Percentiles rank a stretch among this genome's conserved stretches.
Conservation (phyloP, 2,888 invertebrate species). For the Nesidiocoris tenuis region DNA sequence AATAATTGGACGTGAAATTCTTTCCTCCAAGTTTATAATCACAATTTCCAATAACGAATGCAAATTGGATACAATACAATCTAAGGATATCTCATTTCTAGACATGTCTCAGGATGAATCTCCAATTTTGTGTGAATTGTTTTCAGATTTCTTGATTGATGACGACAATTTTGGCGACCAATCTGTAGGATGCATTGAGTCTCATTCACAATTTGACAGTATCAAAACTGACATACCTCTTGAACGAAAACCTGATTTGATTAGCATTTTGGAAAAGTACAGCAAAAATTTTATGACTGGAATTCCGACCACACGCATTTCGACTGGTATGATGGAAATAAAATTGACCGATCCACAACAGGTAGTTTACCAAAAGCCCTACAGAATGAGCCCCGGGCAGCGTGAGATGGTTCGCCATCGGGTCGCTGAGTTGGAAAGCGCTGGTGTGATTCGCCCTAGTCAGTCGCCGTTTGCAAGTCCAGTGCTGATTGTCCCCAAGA, state of each 20-base stretch:
- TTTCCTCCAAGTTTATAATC: neutral
- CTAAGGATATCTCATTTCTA: neutral
- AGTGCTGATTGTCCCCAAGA: constrained; percentile 22
- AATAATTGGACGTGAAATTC: constrained; percentile 24
- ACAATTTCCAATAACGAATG: constrained; percentile 4
- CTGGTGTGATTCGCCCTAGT: constrained; percentile 30
- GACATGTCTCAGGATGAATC: neutral
- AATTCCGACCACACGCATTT: constrained; percentile 2
- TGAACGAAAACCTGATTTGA: neutral
- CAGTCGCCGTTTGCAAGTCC: constrained; percentile 36
- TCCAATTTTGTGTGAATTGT: neutral
- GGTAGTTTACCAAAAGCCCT: constrained; percentile 23
- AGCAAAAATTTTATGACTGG: neutral
- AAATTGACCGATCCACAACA: neutral
- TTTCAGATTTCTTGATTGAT: constrained; percentile 1
- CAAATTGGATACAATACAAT: neutral
- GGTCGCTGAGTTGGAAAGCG: constrained; percentile 11
- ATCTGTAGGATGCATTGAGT: constrained; percentile 1
- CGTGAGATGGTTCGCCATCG: constrained; percentile 22
- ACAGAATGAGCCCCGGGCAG: constrained; percentile 18
- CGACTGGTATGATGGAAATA: constrained; percentile 2
- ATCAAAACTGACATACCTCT: constrained; percentile 12
- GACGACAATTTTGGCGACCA: neutral
- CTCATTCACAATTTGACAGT: neutral
- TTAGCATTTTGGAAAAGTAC: neutral